Evolutionary conservation across 2,888 invertebrate genomes (phyloP), one percentile per base, ranked within the genome.

Genomic region (Oligia strigilis): DNA sequence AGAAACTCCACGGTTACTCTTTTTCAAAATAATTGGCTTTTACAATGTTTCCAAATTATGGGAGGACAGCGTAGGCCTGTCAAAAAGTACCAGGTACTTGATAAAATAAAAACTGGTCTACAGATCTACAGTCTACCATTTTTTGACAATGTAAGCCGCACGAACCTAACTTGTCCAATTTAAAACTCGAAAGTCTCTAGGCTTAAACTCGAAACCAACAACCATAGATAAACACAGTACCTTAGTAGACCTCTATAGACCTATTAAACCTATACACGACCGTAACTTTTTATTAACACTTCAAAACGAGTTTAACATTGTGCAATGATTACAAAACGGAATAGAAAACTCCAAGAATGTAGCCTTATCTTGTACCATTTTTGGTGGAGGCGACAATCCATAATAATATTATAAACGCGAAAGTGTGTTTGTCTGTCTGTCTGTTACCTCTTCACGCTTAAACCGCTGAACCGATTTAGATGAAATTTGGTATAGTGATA

Each of bases 311-410:
- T 84, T 84, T 84, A 46, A 14, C 23, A 58, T 84, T 84, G 84
- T 79, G 72, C 72, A 84, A 87, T 65, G 40, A 78, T 84, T 87
- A 65, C 60, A 13, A 66, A 80, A 72, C 52, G 23, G 52, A 67
- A 49, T 69, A 73, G 84, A 77, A 83, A 74, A 36, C 40, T 55
- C 60, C 64, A 75, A 72, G 87, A 87, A 84, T 84, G 84, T 62
- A 49, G 73, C 46, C 43, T 62, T 77, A 83, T 87, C 78, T 76
- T 77, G 13, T 29, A 72, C 23, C 58, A 4, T n/a, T n/a, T 66
- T 72, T 13, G 3, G 1, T 36, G 6, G 46, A 46, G 46, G 46
- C 46, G 46, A 46, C 11, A 46, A 46, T 11, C 43, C 43, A 43
- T 9, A 43, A 1, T 43, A 43, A 43, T 43, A 43, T 43, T 43